Conservation (phyloP, 1,140 invertebrate genomes). For the Drosophila trapezifrons region DNA sequence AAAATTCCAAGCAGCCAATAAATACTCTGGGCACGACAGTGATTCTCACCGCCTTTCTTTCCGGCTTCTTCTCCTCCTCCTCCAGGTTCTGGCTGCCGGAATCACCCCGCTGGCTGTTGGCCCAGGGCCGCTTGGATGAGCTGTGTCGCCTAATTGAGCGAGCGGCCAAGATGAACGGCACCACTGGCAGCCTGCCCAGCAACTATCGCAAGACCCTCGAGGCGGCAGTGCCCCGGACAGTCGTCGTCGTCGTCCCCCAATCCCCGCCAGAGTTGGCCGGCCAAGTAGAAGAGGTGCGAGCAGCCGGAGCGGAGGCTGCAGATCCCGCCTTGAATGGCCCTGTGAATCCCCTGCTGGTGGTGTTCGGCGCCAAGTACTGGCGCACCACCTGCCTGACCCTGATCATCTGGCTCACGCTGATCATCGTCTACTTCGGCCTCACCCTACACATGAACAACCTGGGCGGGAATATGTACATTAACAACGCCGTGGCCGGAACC, state of each 20-base stretch:
- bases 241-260: neutral
- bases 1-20: constrained; percentile 74
- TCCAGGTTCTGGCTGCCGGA: constrained; percentile 90
- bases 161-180: constrained; percentile 88
- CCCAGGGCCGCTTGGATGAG: constrained; percentile 89
- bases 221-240: constrained; percentile 64
- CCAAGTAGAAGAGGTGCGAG: constrained; percentile 29
- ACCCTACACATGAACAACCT: constrained; percentile 89
- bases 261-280: constrained; percentile 12
- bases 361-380: constrained; percentile 87
- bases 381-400: constrained; percentile 88
- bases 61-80: neutral
- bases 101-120: constrained; percentile 93
- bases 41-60: constrained; percentile 39
- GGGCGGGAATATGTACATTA: constrained; percentile 88
- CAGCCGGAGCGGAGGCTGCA: neutral
- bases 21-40: constrained; percentile 52
- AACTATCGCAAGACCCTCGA: constrained; percentile 87
- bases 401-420: constrained; percentile 89
- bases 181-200: constrained; percentile 84
- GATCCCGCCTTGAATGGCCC: constrained; percentile 15
- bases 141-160: constrained; percentile 88
- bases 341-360: constrained; percentile 85
- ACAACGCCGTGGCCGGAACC: constrained; percentile 87
- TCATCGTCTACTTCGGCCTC: constrained; percentile 89